A percentile compares a stretch with the other conserved stretches of the same genome.
Conservation (phyloP, 2,113 vertebrate genomes). For the Odobenus rosmarus region DNA sequence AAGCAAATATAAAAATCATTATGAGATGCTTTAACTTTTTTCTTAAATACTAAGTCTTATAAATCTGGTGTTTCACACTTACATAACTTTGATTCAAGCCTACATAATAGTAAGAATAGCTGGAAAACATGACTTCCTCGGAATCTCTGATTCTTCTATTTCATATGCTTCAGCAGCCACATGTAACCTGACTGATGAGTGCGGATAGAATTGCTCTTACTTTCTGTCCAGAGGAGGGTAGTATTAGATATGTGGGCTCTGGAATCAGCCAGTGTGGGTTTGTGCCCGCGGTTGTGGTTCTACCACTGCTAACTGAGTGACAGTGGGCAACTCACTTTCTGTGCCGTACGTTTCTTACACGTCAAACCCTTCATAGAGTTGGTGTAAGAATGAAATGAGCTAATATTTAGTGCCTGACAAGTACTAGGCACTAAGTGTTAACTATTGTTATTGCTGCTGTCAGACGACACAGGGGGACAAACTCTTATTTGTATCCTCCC, state of each 20-base stretch:
- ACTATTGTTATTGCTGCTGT: not conserved
- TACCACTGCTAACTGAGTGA: not conserved
- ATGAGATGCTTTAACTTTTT: not conserved
- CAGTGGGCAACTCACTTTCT: not conserved
- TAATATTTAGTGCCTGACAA: conserved; percentile 15
- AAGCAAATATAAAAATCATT: conserved; percentile 28
- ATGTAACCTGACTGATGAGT: no score
- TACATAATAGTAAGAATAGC: not conserved
- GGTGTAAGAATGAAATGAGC: not conserved
- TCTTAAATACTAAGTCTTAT: not conserved
- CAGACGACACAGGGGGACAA: not conserved
- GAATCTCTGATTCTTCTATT: not conserved
- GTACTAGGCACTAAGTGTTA: not conserved
- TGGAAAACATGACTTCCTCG: not conserved
- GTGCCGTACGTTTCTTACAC: not conserved
- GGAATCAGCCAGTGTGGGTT: not conserved
- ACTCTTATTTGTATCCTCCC: not conserved
- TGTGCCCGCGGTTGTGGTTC: not conserved
- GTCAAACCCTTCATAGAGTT: not conserved
- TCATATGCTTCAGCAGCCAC: not conserved
- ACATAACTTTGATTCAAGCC: not conserved
- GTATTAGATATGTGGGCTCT: not conserved
- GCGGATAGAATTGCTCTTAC: not conserved
- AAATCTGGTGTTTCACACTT: not conserved
- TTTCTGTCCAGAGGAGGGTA: not conserved